Evolutionary conservation across 2,113 vertebrate species (phyloP).

Genomic region (Phylloscopus trochilus): DNA sequence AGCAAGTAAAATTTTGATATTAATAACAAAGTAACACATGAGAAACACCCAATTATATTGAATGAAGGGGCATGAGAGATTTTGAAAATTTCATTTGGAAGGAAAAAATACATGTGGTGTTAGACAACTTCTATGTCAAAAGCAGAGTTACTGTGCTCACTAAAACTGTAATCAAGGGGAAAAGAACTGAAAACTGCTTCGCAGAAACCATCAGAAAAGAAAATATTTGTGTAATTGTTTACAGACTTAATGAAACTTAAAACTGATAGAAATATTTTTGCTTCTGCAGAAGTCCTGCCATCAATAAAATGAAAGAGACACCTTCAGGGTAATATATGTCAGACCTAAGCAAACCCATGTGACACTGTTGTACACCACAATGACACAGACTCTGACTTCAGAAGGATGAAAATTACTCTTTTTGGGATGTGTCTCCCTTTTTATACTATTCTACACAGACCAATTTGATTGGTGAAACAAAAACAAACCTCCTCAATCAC

Average conservation of each 20-base stretch:
- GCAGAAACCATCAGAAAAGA: not conserved
- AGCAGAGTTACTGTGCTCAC: not conserved
- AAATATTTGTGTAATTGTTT: not conserved
- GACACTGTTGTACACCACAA: too few species aligned
- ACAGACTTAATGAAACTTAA: not conserved
- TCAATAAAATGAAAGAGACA: not conserved
- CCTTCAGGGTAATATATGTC: not conserved
- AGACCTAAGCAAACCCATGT: not conserved
- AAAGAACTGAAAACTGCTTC: not conserved
- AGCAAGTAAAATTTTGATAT: not conserved
- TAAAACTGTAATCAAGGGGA: not conserved
- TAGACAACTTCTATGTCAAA: not conserved
- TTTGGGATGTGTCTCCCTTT: too few species aligned
- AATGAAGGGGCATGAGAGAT: not conserved
- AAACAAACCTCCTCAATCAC: too few species aligned
- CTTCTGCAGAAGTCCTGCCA: not conserved
- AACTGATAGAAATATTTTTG: not conserved
- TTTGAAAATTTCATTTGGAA: not conserved
- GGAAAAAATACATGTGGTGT: not conserved
- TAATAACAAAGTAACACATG: not conserved
- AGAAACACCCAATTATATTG: not conserved
- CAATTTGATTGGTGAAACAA: too few species aligned
- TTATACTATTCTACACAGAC: too few species aligned
- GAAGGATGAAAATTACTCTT: too few species aligned
- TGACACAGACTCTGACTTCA: too few species aligned